These are phyloP conservation scores for Serinus canaria DNA, from an alignment of 2,113 vertebrate genomes.

Conservation along the genomic window DNA sequence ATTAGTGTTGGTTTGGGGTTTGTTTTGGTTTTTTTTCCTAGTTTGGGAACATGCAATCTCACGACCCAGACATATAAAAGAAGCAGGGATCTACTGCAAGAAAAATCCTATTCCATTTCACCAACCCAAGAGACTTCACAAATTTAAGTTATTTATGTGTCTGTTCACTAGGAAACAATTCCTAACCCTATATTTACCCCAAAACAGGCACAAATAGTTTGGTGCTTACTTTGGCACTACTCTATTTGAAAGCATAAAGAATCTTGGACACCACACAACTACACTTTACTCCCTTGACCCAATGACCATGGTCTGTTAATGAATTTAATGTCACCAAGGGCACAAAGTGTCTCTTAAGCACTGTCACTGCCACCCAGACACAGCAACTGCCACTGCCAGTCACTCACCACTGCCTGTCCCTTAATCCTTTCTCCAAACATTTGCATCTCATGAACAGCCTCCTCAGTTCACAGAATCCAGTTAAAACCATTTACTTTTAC, in stretches of 20 bases:
- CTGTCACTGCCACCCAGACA: not conserved
- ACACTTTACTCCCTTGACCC: not conserved
- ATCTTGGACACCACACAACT: not conserved
- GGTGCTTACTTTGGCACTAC: not conserved
- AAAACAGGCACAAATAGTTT: not conserved
- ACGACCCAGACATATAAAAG: not conserved
- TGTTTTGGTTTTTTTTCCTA: not conserved
- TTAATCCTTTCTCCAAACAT: not conserved
- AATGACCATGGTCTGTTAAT: not conserved
- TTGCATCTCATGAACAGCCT: not conserved
- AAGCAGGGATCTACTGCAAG: not conserved
- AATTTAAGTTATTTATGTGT: not conserved
- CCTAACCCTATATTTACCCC: not conserved
- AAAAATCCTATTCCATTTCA: not conserved
- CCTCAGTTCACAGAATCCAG: not conserved
- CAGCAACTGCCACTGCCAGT: not conserved
- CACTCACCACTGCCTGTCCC: not conserved
- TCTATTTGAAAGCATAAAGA: not conserved
- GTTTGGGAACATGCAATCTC: not conserved
- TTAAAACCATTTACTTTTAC: too few species aligned
- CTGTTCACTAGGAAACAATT: not conserved
- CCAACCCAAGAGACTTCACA: rapidly evolving
- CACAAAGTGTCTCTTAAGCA: too few species aligned
- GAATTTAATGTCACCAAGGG: not conserved
- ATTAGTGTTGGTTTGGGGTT: not conserved